A percentile compares a stretch with the other conserved stretches of the same genome.
phyloP scores from a whole-genome alignment of 2,797 vertebrate genomes.

The Lerista edwardsae region DNA sequence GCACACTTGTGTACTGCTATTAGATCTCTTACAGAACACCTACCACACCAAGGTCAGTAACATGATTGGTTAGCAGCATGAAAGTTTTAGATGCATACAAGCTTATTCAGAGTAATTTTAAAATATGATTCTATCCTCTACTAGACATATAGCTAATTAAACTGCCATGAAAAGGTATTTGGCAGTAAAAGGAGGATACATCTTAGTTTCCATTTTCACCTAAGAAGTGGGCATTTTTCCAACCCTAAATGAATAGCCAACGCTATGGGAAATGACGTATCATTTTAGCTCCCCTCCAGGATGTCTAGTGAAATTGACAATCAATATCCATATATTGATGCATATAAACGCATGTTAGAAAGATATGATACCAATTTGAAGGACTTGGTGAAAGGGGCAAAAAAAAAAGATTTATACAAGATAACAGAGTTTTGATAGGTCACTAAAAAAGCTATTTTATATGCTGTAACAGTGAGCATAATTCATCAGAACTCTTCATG shows the following conservation, averaged over 20 bases:
- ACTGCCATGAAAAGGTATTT: neutral
- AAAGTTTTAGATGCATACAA: neutral
- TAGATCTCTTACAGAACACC: neutral
- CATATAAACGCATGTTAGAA: conserved; percentile 27
- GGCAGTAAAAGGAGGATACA: neutral
- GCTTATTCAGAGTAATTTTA: neutral
- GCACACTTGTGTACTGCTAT: neutral
- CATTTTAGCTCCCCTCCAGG: neutral
- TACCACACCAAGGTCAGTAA: neutral
- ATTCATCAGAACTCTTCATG: neutral
- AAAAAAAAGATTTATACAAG: conserved; percentile 28
- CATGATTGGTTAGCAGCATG: neutral
- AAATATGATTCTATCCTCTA: neutral
- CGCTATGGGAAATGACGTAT: conserved; percentile 1
- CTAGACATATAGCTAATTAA: conserved; percentile 2
- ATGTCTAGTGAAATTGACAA: neutral
- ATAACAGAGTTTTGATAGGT: conserved; percentile 32
- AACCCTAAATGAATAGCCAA: neutral
- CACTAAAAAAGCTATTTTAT: conserved; percentile 19
- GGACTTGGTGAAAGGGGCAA: conserved; percentile 39
- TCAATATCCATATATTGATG: conserved; percentile 8
- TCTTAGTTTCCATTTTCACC: neutral
- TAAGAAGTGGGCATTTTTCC: neutral
- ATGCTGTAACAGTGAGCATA: neutral
- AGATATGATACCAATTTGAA: conserved; percentile 39